phyloP scores from a whole-genome alignment of 2,797 vertebrate species.

The Anniella stebbinsi region DNA sequence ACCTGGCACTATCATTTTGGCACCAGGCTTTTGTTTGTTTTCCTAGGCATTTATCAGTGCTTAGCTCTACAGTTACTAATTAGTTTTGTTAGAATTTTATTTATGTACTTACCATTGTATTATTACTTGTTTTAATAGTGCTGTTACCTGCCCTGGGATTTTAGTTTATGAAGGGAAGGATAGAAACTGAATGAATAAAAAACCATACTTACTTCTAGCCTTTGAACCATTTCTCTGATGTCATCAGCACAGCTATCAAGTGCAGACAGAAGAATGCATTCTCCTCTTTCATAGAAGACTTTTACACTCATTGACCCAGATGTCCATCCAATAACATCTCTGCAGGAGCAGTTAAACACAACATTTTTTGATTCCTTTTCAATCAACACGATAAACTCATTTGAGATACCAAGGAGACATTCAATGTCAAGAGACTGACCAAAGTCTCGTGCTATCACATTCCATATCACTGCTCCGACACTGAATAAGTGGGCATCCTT shows the following conservation, averaged over 20 bases:
- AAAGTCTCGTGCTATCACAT: constrained; percentile 91
- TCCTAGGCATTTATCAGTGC: no score
- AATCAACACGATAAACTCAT: constrained; percentile 95
- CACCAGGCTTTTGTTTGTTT: no score
- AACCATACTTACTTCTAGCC: constrained; percentile 89
- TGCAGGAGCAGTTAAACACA: constrained; percentile 97
- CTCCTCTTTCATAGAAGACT: constrained; percentile 96
- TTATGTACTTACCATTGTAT: no score
- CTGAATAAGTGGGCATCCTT: constrained; percentile 93
- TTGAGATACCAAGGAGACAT: constrained; percentile 94
- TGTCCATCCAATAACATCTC: constrained; percentile 98
- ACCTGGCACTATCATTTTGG: no score
- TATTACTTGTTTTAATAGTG: no score
- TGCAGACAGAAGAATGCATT: constrained; percentile 92
- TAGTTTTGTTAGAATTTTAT: no score
- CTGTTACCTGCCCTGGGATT: no score
- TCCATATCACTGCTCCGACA: constrained; percentile 93
- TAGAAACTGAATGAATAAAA: background rate
- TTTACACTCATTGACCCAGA: constrained; percentile 94
- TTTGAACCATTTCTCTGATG: constrained; percentile 92
- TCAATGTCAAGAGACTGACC: constrained; percentile 90
- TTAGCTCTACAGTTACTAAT: no score
- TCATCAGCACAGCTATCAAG: constrained; percentile 92
- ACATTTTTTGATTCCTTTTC: constrained; percentile 96
- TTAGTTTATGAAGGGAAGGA: no score